Percentiles rank a stretch among this genome's conserved stretches.
Evolutionary conservation across 2,113 vertebrate genomes (phyloP).

Genomic region (Illadopsis cleaveri): DNA sequence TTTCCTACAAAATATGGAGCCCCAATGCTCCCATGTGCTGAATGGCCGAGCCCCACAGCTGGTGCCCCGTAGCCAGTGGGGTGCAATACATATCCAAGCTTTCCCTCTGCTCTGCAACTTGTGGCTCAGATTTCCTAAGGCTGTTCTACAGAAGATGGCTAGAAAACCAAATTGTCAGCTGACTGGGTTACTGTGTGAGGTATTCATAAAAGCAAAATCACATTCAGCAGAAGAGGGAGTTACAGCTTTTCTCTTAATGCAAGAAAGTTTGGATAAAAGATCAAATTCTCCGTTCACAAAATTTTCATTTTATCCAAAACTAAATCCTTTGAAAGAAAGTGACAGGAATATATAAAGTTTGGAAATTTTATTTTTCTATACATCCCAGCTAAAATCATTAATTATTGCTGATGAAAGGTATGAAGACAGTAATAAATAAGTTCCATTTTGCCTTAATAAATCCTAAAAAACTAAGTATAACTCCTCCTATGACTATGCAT

Average conservation of each 20-base stretch:
- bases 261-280: background rate
- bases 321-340: background rate
- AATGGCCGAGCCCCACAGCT: rapidly evolving
- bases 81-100: background rate
- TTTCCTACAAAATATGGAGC: background rate
- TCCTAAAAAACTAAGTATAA: background rate
- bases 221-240: background rate
- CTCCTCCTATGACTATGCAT: background rate
- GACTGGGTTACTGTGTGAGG: background rate
- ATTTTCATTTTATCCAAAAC: background rate
- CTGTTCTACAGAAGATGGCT: background rate
- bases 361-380: background rate
- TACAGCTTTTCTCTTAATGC: background rate
- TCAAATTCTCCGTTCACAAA: background rate
- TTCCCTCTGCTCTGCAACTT: background rate
- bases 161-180: background rate
- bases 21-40: rapidly evolving
- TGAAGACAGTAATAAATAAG: background rate
- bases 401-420: background rate
- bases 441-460: background rate
- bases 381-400: background rate
- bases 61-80: background rate
- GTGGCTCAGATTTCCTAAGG: background rate
- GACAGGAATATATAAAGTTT: background rate
- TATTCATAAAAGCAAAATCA: background rate